Base-by-base conservation (phyloP, 1,140 invertebrate genomes). In the Caenorhabditis latens region DNA sequence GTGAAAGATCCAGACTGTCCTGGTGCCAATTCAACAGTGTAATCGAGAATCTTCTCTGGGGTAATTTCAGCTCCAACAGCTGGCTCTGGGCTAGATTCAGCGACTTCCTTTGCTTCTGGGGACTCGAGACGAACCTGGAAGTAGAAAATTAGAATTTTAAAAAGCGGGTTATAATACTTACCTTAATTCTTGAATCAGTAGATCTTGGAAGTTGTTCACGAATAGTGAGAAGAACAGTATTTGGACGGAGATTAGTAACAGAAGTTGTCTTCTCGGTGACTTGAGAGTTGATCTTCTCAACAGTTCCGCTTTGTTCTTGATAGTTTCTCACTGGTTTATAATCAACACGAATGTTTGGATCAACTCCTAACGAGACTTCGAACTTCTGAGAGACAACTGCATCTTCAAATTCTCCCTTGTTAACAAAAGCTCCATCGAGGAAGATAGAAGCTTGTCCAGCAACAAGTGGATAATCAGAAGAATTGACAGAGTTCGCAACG, bases 391-490 rank as follows among this genome's bases (percentile, higher is more conserved):
- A 79, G 4, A 79, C 46, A 46, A 79, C 71, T 3, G 46, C 71
- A 24, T 79, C 55, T 89, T 89, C 6, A 93, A 93, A 57, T 90
- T 89, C 1, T 93, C 92, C 93, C 89, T 93, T 94, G 7, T 91
- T 92, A 19, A 94, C 91, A 88, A 94, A 94, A 82, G 90, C 93
- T 89, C 93, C 93, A 86, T 94, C 93, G 32, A 94, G 89, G 88
- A 93, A 94, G 32, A 94, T 92, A 85, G 90, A 93, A 21, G 93
- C 91, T 19, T 90, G 89, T 83, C 93, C 93, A 40, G 92, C 83
- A 42, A 94, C 90, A 16, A 94, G 89, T 11, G 92, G 90, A 87
- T 91, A 92, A 32, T 88, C 83, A 1, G 93, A 93, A 9, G 88
- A 90, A 87, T 93, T 93, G 65, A 84, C 88, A 8, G 93, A 90